Base-by-base conservation (phyloP, 2,113 vertebrate genomes). In the Apodemus speciosus region DNA sequence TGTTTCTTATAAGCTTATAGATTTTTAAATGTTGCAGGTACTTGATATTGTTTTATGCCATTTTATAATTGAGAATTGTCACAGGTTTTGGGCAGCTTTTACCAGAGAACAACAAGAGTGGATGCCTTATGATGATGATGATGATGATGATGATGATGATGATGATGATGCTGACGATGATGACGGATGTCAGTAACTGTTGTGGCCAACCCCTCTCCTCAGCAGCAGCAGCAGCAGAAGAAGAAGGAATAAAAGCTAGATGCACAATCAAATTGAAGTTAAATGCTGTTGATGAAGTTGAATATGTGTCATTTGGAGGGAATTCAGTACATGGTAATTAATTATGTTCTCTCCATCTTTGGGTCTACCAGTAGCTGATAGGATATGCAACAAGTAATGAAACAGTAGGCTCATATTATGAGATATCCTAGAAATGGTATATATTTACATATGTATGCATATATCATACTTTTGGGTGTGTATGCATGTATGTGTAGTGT, bases 251-350 rank as follows among this genome's bases (percentile, higher is more conserved):
- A 88, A 23, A 6, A 21, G 35, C 5, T 69, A 30, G 0, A 21
- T 68, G 77, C 8, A 3, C 6, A 64, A 49, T 53, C 40, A 95
- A 73, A 43, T 75, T 79, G 75, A 95, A 95, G 43, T 73, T 40
- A 86, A 91, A 60, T 79, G 75, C 3, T 93, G 13, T 68, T 20
- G 38, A 23, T 64, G 77, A 87, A 51, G n/a, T 40, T 87, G 53
- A 94, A 35, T 79, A 16, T 32, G 35, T 58, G 7, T 35, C 40
- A 68, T 32, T 32, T 15, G 46, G 64, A 81, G 84, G 40, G 58
- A 92, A 49, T 23, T 89, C 56, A 91, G 46, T 75, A 27, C 9
- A 23, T 62, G 15, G 49, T 77, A 35, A 21, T 85, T 79, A 68
- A 58, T 6, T 92, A 6, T 46, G 9, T 62, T 64, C 69, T 72